Evolutionary conservation across 2,113 vertebrate genomes (phyloP), one percentile per base, ranked within the genome.

Genomic region (Pluvialis apricaria): DNA sequence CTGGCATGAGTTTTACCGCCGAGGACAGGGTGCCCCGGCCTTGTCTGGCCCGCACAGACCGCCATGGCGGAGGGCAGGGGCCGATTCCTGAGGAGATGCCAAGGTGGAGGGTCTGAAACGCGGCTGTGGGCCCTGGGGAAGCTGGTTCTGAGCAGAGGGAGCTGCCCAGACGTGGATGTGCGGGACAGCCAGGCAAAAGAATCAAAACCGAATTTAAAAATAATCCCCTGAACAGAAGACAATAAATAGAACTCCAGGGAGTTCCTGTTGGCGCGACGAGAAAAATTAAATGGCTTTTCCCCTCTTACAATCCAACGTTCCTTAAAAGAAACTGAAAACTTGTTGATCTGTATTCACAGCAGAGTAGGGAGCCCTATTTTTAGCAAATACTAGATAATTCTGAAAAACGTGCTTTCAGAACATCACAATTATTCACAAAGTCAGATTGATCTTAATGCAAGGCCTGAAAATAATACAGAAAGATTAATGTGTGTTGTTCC

Each of bases 71-170:
- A 15, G 19, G 24, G 68, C 34, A 3, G 58, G 12, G 21, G 17
- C 4, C 4, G 62, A 3, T 13, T 13, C 42, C 2, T 28, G 25
- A 2, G 51, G 29, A 29, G 62, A 36, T 28, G 16, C 36, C 9
- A 57, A 15, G 1, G 29, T 0, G 47, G 4, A 12, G 19, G 17
- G 32, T 0, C 9, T 5, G 45, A 7, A 4, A 2, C 0, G 13
- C 1, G 13, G 58, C 40, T 0, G 34, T 3, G 44, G 22, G 28
- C 26, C 14, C 32, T 10, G 44, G 40, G 2, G 7, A 0, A 11
- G 78, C 69, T 31, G 61, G 31, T 26, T 44, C 32, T 15, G 82
- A n/a, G 60, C 55, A 15, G 80, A 28, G 44, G 17, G 51, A 25
- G 90, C 42, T 44, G 69, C 26, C 9, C 57, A 55, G 36, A 2